Conservation (phyloP, 2,888 invertebrate species). For the Leptura quadrifasciata region DNA sequence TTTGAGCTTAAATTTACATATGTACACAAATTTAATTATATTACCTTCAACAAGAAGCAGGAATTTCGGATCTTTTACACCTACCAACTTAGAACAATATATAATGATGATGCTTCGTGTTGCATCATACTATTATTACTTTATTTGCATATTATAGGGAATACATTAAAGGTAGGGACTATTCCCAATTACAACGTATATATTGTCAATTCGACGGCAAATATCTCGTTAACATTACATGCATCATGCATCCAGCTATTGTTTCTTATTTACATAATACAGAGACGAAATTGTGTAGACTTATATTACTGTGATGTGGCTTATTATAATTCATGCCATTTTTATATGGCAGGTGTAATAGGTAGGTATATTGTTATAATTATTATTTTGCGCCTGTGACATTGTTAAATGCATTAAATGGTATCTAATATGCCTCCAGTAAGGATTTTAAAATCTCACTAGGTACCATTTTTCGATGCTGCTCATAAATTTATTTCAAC, state of each 20-base stretch:
- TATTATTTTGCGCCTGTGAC: too few species aligned
- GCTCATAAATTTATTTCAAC: too few species aligned
- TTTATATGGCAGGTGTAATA: too few species aligned
- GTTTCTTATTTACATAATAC: too few species aligned
- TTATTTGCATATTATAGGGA: conserved; percentile 24
- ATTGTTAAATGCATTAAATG: too few species aligned
- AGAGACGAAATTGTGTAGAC: too few species aligned
- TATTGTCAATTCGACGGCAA: not conserved
- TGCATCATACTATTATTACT: conserved; percentile 24
- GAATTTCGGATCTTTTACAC: conserved; percentile 38
- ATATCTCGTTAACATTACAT: not conserved
- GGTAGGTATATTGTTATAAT: too few species aligned
- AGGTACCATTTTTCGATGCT: too few species aligned
- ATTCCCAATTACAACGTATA: conserved; percentile 14
- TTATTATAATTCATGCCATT: too few species aligned
- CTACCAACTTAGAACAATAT: conserved; percentile 28
- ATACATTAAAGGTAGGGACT: conserved; percentile 6
- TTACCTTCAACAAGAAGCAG: conserved; percentile 41
- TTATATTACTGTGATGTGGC: too few species aligned
- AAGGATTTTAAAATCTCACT: too few species aligned
- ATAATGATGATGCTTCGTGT: conserved; percentile 14
- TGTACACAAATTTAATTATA: conserved; percentile 44
- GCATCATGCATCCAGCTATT: not conserved
- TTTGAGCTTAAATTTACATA: conserved; percentile 40
- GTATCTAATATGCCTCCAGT: too few species aligned